Evolutionary conservation across 2,888 invertebrate species (phyloP), one percentile per base, ranked within the genome.

Genomic region (Habroteleia sp.): DNA sequence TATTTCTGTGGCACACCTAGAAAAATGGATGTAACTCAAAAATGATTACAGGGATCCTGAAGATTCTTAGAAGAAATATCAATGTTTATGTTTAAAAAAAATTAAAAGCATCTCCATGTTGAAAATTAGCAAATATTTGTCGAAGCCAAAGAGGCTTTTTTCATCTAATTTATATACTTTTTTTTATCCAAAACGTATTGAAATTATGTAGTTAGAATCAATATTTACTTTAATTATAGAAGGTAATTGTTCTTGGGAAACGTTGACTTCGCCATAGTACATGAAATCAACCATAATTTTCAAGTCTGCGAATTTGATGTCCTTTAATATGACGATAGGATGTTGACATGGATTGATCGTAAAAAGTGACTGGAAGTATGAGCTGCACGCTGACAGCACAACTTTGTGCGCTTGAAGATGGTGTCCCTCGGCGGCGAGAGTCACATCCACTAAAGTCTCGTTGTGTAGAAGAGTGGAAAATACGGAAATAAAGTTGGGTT

Each of bases 401-500:
- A 95, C 93, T 91, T 95, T 95, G 90, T 95, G 95, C 82, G 95
- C 95, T 90, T 94, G 94, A 86, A 95, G 91, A 88, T 93, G 92
- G 89, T 93, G 93, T 81, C 95, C 95, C 88, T 95, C 95, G 89
- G 95, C 95, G 83, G 95, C 95, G 88, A 95, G 92, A 83, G 95
- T 95, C 87, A 95, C 95, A 91, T 95, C 95, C 86, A 95, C 95
- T 90, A 95, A 94, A 90, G 94, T 94, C 91, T 95, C 95, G 90
- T 94, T 94, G 90, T 94, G 93, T 88, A 95, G 91, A 86, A 95
- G 91, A 85, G 94, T 92, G 90, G 94, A 95, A 91, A 95, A 95
- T 89, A 95, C 95, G 88, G 94, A 93, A 86, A 94, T 94, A 89
- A 95, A 94, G 90, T 95, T 95, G 80, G 94, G 94, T 91, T 94